Evolutionary conservation across 2,888 invertebrate species (phyloP).

Genomic region (Habroteleia sp.): DNA sequence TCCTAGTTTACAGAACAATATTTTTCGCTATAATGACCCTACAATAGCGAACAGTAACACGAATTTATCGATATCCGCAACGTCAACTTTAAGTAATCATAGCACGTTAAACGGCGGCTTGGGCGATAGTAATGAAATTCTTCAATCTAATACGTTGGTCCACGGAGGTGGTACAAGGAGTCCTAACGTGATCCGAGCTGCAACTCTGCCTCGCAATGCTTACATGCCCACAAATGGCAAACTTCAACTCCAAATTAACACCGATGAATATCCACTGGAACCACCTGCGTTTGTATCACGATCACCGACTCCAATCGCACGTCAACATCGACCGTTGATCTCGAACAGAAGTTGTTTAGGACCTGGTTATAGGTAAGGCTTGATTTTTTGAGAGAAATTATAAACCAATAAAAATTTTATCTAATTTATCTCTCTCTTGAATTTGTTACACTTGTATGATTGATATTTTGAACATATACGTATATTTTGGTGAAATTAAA

Average conservation of each 20-base stretch:
- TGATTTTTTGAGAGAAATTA: too few species aligned
- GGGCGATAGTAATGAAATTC: conserved; percentile 82
- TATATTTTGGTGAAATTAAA: too few species aligned
- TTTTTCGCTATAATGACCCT: conserved; percentile 87
- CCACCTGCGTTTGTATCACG: conserved; percentile 78
- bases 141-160: conserved; percentile 77
- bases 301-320: conserved; percentile 77
- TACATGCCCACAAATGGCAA: conserved; percentile 81
- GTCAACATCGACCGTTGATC: conserved; percentile 70
- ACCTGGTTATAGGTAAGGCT: conserved; percentile 53
- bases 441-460: too few species aligned
- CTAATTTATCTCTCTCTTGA: too few species aligned
- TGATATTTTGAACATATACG: too few species aligned
- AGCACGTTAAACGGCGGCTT: conserved; percentile 83
- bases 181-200: conserved; percentile 83
- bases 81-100: conserved; percentile 78
- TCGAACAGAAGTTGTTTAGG: conserved; percentile 65
- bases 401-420: too few species aligned
- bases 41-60: conserved; percentile 81
- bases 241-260: conserved; percentile 74
- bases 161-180: conserved; percentile 72
- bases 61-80: conserved; percentile 78
- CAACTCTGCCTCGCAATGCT: conserved; percentile 88
- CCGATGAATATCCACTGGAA: conserved; percentile 79
- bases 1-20: conserved; percentile 83